These are phyloP conservation scores for Lamellibrachia columna DNA, from an alignment of 2,888 invertebrate genomes.

Conservation along the genomic window DNA sequence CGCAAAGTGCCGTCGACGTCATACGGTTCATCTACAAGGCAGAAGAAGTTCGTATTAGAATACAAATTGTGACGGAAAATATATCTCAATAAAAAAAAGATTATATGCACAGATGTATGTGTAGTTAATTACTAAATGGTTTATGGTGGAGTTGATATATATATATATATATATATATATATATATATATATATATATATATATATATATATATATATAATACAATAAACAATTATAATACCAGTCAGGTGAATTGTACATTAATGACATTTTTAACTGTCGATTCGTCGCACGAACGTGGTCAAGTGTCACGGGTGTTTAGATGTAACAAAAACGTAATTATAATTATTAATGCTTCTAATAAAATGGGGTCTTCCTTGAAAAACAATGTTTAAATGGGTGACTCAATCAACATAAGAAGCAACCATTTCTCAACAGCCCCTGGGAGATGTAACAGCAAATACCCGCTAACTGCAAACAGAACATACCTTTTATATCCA, in stretches of 20 bases:
- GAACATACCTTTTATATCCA: not conserved
- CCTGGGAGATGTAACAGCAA: not conserved
- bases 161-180: no score
- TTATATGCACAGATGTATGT: not conserved
- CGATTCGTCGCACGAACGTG: not conserved
- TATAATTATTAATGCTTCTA: not conserved
- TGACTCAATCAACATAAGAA: not conserved
- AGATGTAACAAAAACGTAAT: not conserved
- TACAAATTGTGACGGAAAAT: not conserved
- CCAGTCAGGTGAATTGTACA: not conserved
- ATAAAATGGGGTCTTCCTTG: not conserved
- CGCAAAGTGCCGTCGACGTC: not conserved
- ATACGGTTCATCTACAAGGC: not conserved
- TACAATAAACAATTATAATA: not conserved
- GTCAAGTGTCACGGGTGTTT: not conserved
- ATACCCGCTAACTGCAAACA: not conserved
- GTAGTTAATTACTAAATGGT: not conserved
- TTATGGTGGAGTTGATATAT: not conserved
- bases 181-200: no score
- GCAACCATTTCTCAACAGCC: no score
- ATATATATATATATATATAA: no score
- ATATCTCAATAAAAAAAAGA: not conserved
- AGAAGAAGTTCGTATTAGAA: conserved; percentile 21
- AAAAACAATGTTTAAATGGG: not conserved
- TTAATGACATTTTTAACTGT: not conserved